A percentile compares a stretch with the other conserved stretches of the same genome.
These are phyloP conservation scores for Drosophila conformis DNA, from an alignment of 2,888 invertebrate genomes.

Conservation along the genomic window DNA sequence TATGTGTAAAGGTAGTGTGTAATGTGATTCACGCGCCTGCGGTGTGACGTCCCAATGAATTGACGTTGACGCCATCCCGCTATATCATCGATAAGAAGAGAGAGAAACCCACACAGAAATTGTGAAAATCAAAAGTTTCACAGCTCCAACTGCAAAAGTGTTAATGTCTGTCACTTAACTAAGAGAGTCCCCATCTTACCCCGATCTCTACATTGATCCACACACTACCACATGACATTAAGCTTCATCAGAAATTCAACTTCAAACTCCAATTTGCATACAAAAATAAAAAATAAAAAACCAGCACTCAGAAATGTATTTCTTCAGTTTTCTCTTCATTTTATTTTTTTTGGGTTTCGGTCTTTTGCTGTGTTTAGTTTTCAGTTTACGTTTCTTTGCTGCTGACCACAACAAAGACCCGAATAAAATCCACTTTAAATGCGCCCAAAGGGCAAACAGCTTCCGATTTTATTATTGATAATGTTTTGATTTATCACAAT, in stretches of 20 bases:
- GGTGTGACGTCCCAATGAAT: slow-evolving; percentile 51
- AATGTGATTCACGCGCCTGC: slow-evolving; percentile 50
- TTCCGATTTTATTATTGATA: slow-evolving; percentile 83
- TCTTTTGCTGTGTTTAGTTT: slow-evolving; percentile 22
- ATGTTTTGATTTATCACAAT: slow-evolving; percentile 81
- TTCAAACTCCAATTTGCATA: slow-evolving; percentile 69
- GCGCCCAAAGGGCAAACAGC: slow-evolving; percentile 76
- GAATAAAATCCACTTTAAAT: slow-evolving; percentile 57
- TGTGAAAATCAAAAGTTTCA: slow-evolving; percentile 70
- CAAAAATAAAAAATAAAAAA: slow-evolving; percentile 48
- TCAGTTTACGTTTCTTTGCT: slow-evolving; percentile 4
- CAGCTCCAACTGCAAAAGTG: slow-evolving; percentile 67
- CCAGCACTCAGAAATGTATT: slow-evolving; percentile 56
- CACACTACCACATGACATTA: slow-evolving; percentile 46
- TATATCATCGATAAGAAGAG: slow-evolving; percentile 60
- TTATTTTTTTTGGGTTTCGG: slow-evolving; percentile 22
- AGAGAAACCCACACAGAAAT: slow-evolving; percentile 19
- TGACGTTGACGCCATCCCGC: slow-evolving; percentile 67
- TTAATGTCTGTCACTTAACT: slow-evolving; percentile 76
- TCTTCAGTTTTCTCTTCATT: slow-evolving; percentile 12
- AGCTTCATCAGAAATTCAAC: slow-evolving; percentile 73
- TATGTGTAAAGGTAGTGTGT: slow-evolving; percentile 22
- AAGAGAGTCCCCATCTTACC: slow-evolving; percentile 1
- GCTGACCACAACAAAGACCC: slow-evolving; percentile 67
- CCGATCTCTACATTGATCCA: not conserved